A percentile compares a stretch with the other conserved stretches of the same genome.
Conservation (phyloP, 2,888 invertebrate genomes). For the Polyommatus iphigenia region DNA sequence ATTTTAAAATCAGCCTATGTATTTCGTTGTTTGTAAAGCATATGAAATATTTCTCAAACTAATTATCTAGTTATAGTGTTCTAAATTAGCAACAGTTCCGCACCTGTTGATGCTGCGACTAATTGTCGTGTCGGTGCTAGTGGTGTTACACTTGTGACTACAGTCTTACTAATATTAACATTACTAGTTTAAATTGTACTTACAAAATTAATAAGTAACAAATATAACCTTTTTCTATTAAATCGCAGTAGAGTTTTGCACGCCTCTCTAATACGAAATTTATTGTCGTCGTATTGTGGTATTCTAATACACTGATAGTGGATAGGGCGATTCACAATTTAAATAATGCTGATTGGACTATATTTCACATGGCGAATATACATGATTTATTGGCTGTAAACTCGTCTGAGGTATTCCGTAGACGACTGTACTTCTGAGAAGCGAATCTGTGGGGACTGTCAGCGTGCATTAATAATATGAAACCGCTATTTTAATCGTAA, state of each 20-base stretch:
- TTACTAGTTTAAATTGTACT: not conserved
- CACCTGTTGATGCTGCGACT: conserved; percentile 19
- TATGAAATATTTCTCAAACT: not conserved
- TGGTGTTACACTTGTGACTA: not conserved
- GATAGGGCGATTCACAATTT: not conserved
- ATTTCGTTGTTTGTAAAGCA: not conserved
- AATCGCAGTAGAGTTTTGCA: too few species aligned
- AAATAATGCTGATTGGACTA: not conserved
- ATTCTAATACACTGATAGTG: too few species aligned
- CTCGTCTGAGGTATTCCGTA: not conserved
- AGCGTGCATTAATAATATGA: conserved; percentile 37
- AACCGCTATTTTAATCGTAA: conserved; percentile 41
- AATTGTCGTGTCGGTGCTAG: conserved; percentile 9
- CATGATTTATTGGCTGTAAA: not conserved
- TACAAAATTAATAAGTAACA: too few species aligned
- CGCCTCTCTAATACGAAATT: not conserved
- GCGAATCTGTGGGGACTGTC: conserved; percentile 20
- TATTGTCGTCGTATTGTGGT: not conserved
- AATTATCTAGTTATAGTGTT: conserved; percentile 6
- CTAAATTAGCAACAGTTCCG: conserved; percentile 3
- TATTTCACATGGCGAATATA: not conserved
- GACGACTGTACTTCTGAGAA: conserved; percentile 24
- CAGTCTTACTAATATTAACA: not conserved
- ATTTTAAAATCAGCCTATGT: too few species aligned
- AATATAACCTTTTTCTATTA: too few species aligned